A percentile compares a stretch with the other conserved stretches of the same genome.
These are phyloP conservation scores for Desmodus rotundus DNA, from an alignment of 2,113 vertebrate genomes.

Conservation along the genomic window DNA sequence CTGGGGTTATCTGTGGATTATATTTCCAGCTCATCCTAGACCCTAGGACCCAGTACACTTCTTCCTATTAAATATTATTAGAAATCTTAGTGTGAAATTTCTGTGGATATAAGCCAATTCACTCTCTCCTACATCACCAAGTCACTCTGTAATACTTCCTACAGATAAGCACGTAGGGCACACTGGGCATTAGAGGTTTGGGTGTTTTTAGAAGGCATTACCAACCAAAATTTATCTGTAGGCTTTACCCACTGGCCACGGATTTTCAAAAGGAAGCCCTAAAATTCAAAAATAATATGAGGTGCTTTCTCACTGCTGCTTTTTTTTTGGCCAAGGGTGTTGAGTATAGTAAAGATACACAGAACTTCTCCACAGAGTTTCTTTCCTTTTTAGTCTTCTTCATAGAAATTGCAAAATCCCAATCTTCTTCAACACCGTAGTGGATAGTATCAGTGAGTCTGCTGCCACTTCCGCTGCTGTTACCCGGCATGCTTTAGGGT, in stretches of 20 bases:
- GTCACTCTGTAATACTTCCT: not conserved
- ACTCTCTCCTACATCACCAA: constrained; percentile 21
- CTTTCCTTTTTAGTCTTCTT: too few relatives aligned
- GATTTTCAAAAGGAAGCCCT: constrained; percentile 38
- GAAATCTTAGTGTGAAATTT: constrained; percentile 18
- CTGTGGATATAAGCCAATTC: not conserved
- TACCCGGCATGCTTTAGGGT: not conserved
- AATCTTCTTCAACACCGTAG: not conserved
- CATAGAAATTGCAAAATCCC: not conserved
- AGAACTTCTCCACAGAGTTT: too few relatives aligned
- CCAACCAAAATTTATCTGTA: not conserved
- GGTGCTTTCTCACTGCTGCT: not conserved
- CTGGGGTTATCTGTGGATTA: not conserved
- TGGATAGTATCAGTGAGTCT: not conserved
- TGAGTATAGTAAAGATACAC: too few relatives aligned
- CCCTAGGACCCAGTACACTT: not conserved
- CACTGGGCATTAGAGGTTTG: not conserved
- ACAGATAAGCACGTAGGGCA: not conserved
- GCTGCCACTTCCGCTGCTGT: not conserved
- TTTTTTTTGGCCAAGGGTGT: not conserved
- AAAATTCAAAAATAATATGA: not conserved
- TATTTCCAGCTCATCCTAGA: not conserved
- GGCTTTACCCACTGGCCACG: not conserved
- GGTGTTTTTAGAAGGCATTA: constrained; percentile 35
- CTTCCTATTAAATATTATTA: constrained; percentile 16